Evolutionary conservation across 2,888 invertebrate genomes (phyloP), one percentile per base, ranked within the genome.

Genomic region (Oxyscelio sp.): DNA sequence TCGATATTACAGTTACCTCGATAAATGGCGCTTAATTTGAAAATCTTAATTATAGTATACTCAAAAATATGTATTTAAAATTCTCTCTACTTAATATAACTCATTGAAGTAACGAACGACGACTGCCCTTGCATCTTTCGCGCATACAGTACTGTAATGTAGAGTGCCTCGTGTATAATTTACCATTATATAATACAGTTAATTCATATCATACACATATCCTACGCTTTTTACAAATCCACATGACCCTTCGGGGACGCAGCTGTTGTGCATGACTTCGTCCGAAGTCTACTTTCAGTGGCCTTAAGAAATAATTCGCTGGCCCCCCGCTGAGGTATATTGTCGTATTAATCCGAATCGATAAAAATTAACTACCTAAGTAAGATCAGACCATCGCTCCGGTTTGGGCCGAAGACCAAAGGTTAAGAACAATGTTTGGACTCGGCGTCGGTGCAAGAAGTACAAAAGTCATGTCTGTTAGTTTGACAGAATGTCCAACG

Each of bases 291-390:
- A 81, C 74, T 81, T 81, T 73, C 80, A 65, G 74, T 81, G 80
- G 66, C 68, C 54, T 81, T 81, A 61, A 50, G 68, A 81, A 81
- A 38, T 74, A 61, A 27, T 58, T 43, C 59, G 66, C 66, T 58
- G 38, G 34, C 71, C 63, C 65, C 38, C 38, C 48, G 56, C 61
- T 79, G 80, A 80, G 80, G 80, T 80, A 80, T 80, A 74, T 80
- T 66, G 80, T 80, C 73, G 54, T 59, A 50, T 54, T 19, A 56
- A 63, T 70, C 52, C 21, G 31, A 70, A 63, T 34, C 21, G 3
- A 34, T 45, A 52, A 21, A 50, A 70, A 22, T 66, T 45, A 43
- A 45, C 54, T 74, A 80, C 15, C 58, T 80, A 66, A 59, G 31
- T 50, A 43, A 74, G 22, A 74, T 74, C 81, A 63, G 81, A 74